These are phyloP conservation scores for Argynnis bischoffii DNA, from an alignment of 2,888 invertebrate species.

Conservation along the genomic window DNA sequence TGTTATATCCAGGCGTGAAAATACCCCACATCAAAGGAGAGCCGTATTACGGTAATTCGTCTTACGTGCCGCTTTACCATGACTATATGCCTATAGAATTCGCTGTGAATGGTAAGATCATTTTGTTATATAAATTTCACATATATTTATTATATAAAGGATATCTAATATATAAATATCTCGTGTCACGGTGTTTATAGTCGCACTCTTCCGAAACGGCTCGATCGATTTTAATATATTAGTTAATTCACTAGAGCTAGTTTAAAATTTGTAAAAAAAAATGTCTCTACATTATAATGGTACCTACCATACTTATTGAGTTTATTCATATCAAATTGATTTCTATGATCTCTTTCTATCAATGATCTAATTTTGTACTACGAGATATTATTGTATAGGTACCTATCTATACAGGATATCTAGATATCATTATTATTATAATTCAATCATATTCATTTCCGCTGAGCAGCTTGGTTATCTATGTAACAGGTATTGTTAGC, in stretches of 20 bases:
- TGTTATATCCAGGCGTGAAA: conserved; percentile 85
- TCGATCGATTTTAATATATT: no score
- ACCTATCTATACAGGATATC: no score
- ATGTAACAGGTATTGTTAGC: conserved; percentile 85
- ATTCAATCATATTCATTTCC: not conserved
- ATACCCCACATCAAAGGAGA: conserved; percentile 88
- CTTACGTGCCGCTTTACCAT: conserved; percentile 86
- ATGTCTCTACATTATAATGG: no score
- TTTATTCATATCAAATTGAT: no score
- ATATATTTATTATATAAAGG: no score
- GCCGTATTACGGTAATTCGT: conserved; percentile 82
- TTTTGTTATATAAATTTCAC: not conserved
- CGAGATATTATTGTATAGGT: no score
- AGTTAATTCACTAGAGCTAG: not conserved
- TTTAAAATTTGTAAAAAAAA: no score
- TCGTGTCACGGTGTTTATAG: not conserved
- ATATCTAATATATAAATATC: not conserved
- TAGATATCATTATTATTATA: not conserved
- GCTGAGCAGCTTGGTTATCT: not conserved
- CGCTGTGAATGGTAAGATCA: conserved; percentile 84
- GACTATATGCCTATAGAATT: conserved; percentile 90
- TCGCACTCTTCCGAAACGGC: no score
- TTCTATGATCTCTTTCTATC: no score
- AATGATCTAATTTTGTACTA: no score
- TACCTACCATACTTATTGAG: no score